Evolutionary conservation across 2,113 vertebrate species (phyloP).

Genomic region (Larimichthys crocea): DNA sequence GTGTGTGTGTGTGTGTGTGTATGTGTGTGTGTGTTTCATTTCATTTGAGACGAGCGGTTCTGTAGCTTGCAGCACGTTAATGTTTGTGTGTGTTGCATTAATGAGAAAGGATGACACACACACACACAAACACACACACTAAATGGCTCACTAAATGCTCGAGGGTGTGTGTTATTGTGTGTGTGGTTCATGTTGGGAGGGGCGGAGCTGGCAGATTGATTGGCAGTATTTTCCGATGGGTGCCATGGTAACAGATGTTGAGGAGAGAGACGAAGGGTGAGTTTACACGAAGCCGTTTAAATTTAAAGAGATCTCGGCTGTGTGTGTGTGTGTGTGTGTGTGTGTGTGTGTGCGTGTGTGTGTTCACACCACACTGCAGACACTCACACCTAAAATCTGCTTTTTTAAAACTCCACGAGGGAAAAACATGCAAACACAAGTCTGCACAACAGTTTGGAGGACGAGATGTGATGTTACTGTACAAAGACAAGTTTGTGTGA

Average conservation of each 20-base stretch:
- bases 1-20: conserved; percentile 34
- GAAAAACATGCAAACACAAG: background rate
- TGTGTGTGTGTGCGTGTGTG: too few relatives aligned
- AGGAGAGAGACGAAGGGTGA: conserved; percentile 5
- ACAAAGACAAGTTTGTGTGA: background rate
- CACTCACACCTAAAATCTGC: conserved; percentile 5
- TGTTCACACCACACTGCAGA: background rate
- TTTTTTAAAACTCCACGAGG: background rate
- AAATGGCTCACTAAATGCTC: conserved; percentile 33
- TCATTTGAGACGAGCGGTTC: conserved; percentile 35
- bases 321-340: too few relatives aligned
- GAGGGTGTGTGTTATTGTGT: conserved; percentile 12
- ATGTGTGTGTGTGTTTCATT: conserved; percentile 34
- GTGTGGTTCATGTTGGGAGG: conserved; percentile 4
- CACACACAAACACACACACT: conserved; percentile 20
- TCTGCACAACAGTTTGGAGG: background rate
- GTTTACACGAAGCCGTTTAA: background rate
- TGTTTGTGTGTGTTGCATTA: conserved; percentile 45
- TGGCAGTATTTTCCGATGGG: conserved; percentile 41
- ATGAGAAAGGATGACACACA: conserved; percentile 43
- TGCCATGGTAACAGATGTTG: conserved; percentile 62
- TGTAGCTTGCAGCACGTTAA: conserved; percentile 48
- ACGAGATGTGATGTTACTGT: background rate
- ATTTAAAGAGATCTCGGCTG: background rate
- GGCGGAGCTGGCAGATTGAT: conserved; percentile 46